phyloP scores from a whole-genome alignment of 2,113 vertebrate genomes.

The Gopherus evgoodei region DNA sequence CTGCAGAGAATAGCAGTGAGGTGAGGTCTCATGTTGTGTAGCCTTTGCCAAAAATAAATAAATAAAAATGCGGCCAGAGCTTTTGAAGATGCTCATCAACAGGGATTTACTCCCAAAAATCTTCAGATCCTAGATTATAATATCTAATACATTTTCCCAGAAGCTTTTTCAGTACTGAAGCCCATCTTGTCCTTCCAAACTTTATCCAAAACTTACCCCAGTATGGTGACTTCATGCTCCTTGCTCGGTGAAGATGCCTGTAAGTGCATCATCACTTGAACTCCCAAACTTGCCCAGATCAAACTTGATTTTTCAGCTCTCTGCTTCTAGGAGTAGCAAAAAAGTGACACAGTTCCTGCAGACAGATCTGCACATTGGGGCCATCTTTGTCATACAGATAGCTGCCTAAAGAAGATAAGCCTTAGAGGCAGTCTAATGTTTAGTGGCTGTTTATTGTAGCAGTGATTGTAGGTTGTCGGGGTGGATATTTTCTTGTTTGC shows the following conservation, averaged over 20 bases:
- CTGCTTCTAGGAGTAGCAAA: not conserved
- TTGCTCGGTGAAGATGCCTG: not conserved
- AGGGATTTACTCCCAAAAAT: not conserved
- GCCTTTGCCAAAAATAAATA: not conserved
- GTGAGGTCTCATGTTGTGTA: not conserved
- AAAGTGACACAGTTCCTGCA: conserved; percentile 23
- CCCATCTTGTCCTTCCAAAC: not conserved
- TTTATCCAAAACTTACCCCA: not conserved
- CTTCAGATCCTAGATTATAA: not conserved
- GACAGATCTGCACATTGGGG: not conserved
- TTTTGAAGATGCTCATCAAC: not conserved
- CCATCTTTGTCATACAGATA: conserved; percentile 1
- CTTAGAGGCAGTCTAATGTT: conserved; percentile 16
- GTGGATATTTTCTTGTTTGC: not conserved
- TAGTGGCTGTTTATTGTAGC: conserved; percentile 48
- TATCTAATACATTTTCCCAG: not conserved
- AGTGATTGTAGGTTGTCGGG: not conserved
- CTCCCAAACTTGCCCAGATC: not conserved
- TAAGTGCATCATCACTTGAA: not conserved
- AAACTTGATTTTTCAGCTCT: conserved; percentile 47
- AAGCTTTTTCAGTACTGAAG: not conserved
- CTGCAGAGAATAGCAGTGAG: accelerated
- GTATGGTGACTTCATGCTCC: accelerated
- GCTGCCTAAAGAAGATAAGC: conserved; percentile 31
- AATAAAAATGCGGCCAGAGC: not conserved